Conservation (phyloP, 2,113 vertebrate species). For the Microcebus ravelobensis region DNA sequence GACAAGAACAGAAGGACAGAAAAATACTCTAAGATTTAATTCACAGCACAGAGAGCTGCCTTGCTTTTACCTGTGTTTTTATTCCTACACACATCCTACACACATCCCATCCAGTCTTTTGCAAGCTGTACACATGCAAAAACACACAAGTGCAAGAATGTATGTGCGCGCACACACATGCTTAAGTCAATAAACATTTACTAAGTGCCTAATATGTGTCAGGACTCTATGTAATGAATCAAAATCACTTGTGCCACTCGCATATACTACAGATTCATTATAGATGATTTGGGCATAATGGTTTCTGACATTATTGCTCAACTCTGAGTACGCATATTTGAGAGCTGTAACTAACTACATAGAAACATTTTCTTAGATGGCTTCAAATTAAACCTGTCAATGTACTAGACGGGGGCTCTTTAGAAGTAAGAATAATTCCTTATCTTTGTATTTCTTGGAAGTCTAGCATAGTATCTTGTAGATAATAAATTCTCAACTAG, state of each 20-base stretch:
- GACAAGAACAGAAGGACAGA: background rate
- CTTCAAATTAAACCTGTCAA: slow-evolving; percentile 17
- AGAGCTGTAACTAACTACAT: background rate
- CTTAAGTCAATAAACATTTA: background rate
- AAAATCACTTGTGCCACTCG: background rate
- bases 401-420: background rate
- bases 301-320: background rate
- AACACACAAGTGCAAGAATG: background rate
- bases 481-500: background rate
- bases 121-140: background rate
- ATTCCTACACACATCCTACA: background rate
- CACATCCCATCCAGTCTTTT: background rate
- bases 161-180: no score
- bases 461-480: background rate
- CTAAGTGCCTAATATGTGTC: background rate
- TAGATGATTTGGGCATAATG: background rate
- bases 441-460: background rate
- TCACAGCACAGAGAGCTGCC: background rate
- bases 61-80: background rate
- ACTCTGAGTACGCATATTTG: slow-evolving; percentile 4
- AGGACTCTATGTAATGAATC: background rate
- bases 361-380: background rate
- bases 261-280: background rate
- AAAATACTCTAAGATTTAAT: background rate
- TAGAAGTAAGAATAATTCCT: background rate